These are phyloP conservation scores for Linyphia triangularis DNA, from an alignment of 2,888 invertebrate species.

Conservation along the genomic window DNA sequence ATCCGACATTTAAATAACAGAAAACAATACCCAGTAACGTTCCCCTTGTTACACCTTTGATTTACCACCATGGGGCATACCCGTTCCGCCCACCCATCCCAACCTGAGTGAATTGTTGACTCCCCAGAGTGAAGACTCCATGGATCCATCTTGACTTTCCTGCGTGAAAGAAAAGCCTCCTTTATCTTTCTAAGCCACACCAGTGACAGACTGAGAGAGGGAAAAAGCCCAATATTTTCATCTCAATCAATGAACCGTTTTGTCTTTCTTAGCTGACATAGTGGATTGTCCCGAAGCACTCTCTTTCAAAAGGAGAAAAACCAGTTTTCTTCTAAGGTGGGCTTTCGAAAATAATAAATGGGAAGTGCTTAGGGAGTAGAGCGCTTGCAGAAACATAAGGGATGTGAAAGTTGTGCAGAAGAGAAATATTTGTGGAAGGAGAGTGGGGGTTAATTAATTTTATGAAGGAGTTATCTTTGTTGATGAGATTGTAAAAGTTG, in stretches of 20 bases:
- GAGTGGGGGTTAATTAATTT: too few relatives aligned
- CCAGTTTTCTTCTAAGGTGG: too few relatives aligned
- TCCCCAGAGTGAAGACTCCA: constrained; percentile 15
- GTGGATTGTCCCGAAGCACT: too few relatives aligned
- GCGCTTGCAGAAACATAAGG: too few relatives aligned
- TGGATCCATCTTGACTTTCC: constrained; percentile 7
- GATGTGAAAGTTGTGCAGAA: too few relatives aligned
- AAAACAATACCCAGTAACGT: background rate
- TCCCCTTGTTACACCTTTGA: background rate
- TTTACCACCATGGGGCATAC: background rate
- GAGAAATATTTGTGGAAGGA: too few relatives aligned
- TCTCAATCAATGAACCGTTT: constrained; percentile 35
- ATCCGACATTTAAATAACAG: background rate
- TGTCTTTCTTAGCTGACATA: constrained; percentile 10
- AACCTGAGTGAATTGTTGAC: background rate
- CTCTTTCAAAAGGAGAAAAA: too few relatives aligned
- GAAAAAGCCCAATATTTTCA: background rate
- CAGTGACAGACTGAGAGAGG: background rate
- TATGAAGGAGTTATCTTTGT: too few relatives aligned
- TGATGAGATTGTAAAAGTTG: too few relatives aligned
- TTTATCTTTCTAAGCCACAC: background rate
- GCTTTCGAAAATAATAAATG: too few relatives aligned
- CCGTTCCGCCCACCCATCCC: background rate
- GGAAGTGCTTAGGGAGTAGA: too few relatives aligned
- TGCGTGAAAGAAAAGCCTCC: background rate